Evolutionary conservation across 1,140 invertebrate genomes (phyloP).

Genomic region (Heliconius himera): DNA sequence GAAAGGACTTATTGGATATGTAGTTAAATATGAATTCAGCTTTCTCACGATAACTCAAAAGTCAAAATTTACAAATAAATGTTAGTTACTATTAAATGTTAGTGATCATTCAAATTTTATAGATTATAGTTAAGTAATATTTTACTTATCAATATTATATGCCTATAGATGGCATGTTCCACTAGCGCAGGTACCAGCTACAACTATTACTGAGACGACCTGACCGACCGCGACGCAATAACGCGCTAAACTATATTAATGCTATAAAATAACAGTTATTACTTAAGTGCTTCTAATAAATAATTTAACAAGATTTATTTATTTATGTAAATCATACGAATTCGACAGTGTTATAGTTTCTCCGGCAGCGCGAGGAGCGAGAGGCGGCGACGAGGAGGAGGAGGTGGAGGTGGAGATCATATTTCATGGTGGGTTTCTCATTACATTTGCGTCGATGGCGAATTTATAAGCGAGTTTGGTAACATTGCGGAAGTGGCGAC

Average conservation of each 20-base stretch:
- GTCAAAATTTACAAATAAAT: too few relatives aligned
- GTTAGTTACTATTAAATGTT: too few relatives aligned
- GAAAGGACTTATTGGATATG: too few relatives aligned
- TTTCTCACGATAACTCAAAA: too few relatives aligned
- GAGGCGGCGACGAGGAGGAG: not conserved
- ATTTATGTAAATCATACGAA: not conserved
- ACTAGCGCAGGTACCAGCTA: too few relatives aligned
- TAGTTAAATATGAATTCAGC: too few relatives aligned
- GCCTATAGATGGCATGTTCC: not conserved
- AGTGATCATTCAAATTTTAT: too few relatives aligned
- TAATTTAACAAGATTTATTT: constrained; percentile 3
- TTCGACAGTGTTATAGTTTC: constrained; percentile 12
- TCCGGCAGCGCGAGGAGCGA: not conserved
- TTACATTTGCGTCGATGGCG: constrained; percentile 13
- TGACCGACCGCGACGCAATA: not conserved
- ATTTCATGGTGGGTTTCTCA: constrained; percentile 15
- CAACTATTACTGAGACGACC: not conserved
- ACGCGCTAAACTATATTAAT: constrained; percentile 1
- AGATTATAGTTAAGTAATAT: too few relatives aligned
- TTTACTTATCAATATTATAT: not conserved
- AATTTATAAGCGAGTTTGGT: constrained; percentile 13
- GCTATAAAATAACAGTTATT: constrained; percentile 8
- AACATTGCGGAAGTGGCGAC: constrained; percentile 13
- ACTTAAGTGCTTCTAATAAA: constrained; percentile 2
- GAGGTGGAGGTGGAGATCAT: not conserved